phyloP scores from a whole-genome alignment of 2,113 vertebrate genomes.

The Anoplopoma fimbria region DNA sequence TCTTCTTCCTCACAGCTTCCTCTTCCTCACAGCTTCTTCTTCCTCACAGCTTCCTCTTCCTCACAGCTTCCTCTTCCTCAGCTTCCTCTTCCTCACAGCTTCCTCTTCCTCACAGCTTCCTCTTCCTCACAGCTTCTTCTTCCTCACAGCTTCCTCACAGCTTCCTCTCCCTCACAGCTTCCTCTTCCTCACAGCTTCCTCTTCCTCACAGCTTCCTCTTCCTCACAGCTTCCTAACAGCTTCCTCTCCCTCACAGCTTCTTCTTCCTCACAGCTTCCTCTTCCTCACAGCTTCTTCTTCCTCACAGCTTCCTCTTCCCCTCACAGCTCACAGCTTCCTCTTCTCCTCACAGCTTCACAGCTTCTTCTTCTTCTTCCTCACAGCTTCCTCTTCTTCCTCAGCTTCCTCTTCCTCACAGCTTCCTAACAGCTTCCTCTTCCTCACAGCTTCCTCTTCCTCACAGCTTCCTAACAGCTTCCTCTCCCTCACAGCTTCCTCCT shows the following conservation, averaged over 20 bases:
- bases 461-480: neutral
- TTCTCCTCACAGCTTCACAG: neutral
- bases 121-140: neutral
- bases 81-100: neutral
- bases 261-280: too few relatives aligned
- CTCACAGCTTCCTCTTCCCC: neutral
- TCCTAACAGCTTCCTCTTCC: too few relatives aligned
- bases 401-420: neutral
- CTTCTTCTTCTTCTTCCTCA: neutral
- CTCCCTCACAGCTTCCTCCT: neutral
- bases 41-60: too few relatives aligned
- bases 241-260: too few relatives aligned
- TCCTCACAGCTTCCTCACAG: neutral
- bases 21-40: too few relatives aligned
- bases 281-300: neutral
- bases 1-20: too few relatives aligned
- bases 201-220: too few relatives aligned
- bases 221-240: too few relatives aligned
- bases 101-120: neutral
- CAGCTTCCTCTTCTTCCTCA: neutral
- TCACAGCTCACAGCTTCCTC: neutral
- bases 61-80: neutral
- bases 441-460: too few relatives aligned
- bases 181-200: neutral
- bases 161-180: neutral